Base-by-base conservation (phyloP, 2,888 invertebrate species). In the Linyphia triangularis region DNA sequence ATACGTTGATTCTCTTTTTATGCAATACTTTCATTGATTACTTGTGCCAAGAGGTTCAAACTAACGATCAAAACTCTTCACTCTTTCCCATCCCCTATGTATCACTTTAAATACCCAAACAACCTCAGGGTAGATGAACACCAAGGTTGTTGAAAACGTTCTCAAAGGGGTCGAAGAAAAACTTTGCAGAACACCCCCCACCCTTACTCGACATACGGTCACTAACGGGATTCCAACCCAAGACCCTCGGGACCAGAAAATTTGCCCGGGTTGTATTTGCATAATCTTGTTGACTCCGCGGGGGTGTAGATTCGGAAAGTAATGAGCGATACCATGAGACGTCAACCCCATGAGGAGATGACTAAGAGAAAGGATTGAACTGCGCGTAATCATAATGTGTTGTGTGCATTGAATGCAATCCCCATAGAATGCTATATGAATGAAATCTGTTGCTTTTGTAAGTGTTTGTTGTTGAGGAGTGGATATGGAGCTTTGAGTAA, bases 251-350 rank as follows among this genome's bases (percentile, higher is more conserved):
- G 43, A 30, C 28, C 13, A 40, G 6, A 75, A 26, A 30, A 43
- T 5, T 26, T 37, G 57, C 30, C 67, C 30, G 30, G 67, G 75
- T 69, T 26, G 19, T 72, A 84, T 84, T 84, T 84, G 84, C 84
- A 84, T 84, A 84, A 84, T 84, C 84, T 84, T 84, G 59, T 84
- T 84, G 83, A 84, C 83, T 84, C 67, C 65, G 37, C 43, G 28
- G 79, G 28, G 30, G 30, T 33, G 30, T 26, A 40, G 59, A 33
- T 22, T 61, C 13, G n/a, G 28, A 40, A 24, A 33, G 59, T 81
- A 72, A 72, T 82, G 82, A 82, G 72, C 19, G 63, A 72, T 61
- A 40, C 37, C 63, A 37, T 26, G 61, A 33, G 19, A 69, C n/a
- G 22, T 26, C 24, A 19, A 7, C 30, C 72, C 83, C 63, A 22